A percentile compares a stretch with the other conserved stretches of the same genome.
These are phyloP conservation scores for Pristionchus japonicus DNA, from an alignment of 2,888 invertebrate genomes.

Conservation along the genomic window DNA sequence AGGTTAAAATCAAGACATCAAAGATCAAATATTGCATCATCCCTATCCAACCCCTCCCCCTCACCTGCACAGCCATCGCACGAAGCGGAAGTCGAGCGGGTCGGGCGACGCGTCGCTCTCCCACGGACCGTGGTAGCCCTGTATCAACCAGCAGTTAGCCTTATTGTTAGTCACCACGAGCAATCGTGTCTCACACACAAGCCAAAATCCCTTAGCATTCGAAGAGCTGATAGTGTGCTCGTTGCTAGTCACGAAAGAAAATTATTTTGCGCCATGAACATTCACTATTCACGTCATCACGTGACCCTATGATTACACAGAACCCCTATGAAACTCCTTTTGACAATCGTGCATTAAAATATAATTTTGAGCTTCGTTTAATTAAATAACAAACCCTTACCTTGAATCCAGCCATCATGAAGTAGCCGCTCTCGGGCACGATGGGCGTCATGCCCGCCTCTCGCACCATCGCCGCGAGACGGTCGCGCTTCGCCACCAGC, in stretches of 20 bases:
- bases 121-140: constrained; percentile 62
- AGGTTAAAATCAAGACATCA: constrained; percentile 32
- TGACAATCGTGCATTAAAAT: too few species aligned
- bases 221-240: too few species aligned
- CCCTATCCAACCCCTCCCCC: too few species aligned
- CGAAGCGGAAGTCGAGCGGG: constrained; percentile 88
- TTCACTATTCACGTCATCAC: too few species aligned
- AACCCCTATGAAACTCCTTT: too few species aligned
- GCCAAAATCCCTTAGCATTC: neutral
- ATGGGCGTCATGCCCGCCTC: constrained; percentile 53
- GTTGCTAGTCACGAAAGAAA: too few species aligned
- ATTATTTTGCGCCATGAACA: too few species aligned
- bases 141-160: neutral
- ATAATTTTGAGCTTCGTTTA: too few species aligned
- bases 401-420: constrained; percentile 91
- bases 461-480: constrained; percentile 82
- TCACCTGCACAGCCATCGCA: constrained; percentile 94
- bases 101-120: constrained; percentile 76
- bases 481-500: constrained; percentile 86
- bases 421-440: constrained; percentile 82
- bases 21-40: neutral
- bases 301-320: too few species aligned
- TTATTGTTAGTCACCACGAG: neutral
- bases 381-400: constrained; percentile 47
- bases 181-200: neutral